Conservation (phyloP, 2,888 invertebrate species). For the Cephus rjabovi region DNA sequence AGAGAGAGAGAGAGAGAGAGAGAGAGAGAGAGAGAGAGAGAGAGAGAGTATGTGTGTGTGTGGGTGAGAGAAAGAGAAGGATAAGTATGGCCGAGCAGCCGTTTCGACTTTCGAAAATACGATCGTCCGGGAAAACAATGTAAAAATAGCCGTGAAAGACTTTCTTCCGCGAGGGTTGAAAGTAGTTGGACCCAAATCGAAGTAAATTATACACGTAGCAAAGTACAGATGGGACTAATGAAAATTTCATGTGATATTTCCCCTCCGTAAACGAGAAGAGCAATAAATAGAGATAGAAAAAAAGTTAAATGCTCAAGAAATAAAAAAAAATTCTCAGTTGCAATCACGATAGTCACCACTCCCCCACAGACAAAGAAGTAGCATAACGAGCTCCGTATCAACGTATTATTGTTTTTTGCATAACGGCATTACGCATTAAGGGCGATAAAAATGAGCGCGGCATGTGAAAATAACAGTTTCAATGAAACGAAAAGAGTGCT, state of each 20-base stretch:
- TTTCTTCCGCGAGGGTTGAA: constrained; percentile 34
- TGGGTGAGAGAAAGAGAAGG: not conserved
- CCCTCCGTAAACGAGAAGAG: not conserved
- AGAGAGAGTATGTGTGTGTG: not conserved
- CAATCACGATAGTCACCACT: not conserved
- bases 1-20: not conserved
- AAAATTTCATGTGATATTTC: no score
- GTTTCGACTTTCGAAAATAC: constrained; percentile 50
- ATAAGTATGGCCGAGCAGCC: constrained; percentile 24
- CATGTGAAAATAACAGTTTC: constrained; percentile 14
- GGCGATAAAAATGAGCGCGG: constrained; percentile 41
- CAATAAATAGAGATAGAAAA: not conserved
- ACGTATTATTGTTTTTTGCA: constrained; percentile 48
- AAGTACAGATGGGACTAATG: no score
- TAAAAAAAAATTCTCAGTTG: no score
- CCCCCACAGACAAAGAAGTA: not conserved
- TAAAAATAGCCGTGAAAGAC: constrained; percentile 52
- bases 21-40: not conserved
- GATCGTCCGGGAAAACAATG: constrained; percentile 41
- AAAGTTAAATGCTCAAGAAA: not conserved
- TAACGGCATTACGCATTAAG: constrained; percentile 52
- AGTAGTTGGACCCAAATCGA: not conserved
- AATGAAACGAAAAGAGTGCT: no score
- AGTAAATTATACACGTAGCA: no score
- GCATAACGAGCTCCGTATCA: not conserved